A percentile compares a stretch with the other conserved stretches of the same genome.
These are phyloP conservation scores for Spheniscus humboldti DNA, from an alignment of 2,797 vertebrate genomes.

Conservation along the genomic window DNA sequence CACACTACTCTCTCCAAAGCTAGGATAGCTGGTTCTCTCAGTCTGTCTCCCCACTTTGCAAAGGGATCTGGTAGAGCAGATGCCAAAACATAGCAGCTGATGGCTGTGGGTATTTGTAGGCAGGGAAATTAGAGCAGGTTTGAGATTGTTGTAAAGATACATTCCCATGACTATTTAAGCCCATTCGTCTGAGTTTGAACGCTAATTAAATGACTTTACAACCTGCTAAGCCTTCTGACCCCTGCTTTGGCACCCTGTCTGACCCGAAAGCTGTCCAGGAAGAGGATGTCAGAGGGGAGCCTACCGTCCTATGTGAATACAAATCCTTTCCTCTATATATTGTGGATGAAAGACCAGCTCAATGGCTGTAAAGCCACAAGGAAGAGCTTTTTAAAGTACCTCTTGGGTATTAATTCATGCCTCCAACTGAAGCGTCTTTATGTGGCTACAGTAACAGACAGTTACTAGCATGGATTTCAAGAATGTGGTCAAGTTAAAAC, in stretches of 20 bases:
- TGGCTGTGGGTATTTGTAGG: background rate
- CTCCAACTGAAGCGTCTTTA: background rate
- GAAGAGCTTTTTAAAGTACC: background rate
- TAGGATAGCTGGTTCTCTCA: background rate
- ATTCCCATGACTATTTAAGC: background rate
- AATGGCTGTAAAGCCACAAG: background rate
- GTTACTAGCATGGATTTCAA: background rate
- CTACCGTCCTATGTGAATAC: rapidly evolving
- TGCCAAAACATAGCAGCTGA: background rate
- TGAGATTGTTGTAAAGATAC: background rate
- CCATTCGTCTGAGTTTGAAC: background rate
- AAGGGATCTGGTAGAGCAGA: background rate
- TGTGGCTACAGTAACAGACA: background rate
- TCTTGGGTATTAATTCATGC: background rate
- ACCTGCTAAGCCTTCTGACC: background rate
- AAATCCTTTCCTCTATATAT: background rate
- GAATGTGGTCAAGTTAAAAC: background rate
- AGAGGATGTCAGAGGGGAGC: background rate
- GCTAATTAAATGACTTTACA: background rate
- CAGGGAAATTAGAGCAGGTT: background rate
- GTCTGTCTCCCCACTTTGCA: background rate
- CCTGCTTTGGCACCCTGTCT: background rate
- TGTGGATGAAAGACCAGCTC: background rate
- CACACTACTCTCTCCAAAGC: background rate
- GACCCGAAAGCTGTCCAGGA: background rate